Evolutionary conservation across 2,797 vertebrate genomes (phyloP).

Genomic region (Neoniphon sammara): DNA sequence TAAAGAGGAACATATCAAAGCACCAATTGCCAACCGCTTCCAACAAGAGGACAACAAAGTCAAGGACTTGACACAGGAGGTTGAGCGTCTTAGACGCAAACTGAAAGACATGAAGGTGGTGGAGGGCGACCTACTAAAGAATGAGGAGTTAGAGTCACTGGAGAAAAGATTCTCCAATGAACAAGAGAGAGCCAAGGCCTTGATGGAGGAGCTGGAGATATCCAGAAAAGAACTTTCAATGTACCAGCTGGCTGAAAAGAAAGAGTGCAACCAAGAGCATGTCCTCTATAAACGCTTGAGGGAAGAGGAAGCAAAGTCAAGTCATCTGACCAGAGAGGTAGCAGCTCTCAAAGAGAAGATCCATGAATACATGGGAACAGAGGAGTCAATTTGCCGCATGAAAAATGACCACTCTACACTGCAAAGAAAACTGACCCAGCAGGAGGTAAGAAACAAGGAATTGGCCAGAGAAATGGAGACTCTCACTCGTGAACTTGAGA

Average conservation of each 20-base stretch:
- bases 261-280: constrained; percentile 91
- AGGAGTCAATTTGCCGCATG: constrained; percentile 90
- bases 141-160: constrained; percentile 91
- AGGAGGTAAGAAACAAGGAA: constrained; percentile 94
- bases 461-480: constrained; percentile 93
- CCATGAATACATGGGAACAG: constrained; percentile 93
- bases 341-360: constrained; percentile 95
- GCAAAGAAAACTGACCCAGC: constrained; percentile 92
- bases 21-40: constrained; percentile 81
- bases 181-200: constrained; percentile 86
- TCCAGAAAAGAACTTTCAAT: constrained; percentile 90
- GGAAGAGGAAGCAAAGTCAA: constrained; percentile 94
- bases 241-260: constrained; percentile 93
- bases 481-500: constrained; percentile 91
- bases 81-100: constrained; percentile 90
- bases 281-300: constrained; percentile 90
- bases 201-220: constrained; percentile 91
- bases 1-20: constrained; percentile 88
- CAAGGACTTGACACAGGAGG: constrained; percentile 94
- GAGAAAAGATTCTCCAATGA: constrained; percentile 89
- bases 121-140: constrained; percentile 92
- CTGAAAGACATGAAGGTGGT: constrained; percentile 93
- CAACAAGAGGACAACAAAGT: constrained; percentile 98
- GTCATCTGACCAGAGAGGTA: constrained; percentile 91
- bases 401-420: constrained; percentile 90